Conservation (phyloP, 2,888 invertebrate species). For the Oscheius sp. region DNA sequence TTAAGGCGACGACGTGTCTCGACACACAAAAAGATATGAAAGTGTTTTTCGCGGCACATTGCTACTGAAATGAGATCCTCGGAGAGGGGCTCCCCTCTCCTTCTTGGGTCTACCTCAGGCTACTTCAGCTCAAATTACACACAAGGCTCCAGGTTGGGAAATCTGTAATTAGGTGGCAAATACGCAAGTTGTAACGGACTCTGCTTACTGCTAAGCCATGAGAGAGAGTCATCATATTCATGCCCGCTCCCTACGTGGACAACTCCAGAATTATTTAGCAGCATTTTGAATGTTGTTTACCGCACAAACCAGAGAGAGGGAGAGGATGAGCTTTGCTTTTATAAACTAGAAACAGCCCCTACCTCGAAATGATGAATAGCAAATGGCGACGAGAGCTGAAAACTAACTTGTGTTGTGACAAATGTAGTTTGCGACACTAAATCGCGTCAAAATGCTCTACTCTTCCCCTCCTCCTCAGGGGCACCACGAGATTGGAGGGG, state of each 20-base stretch:
- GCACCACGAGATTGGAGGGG: too few species aligned
- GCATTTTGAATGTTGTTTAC: conserved; percentile 15
- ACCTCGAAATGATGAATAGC: not conserved
- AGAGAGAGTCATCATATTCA: not conserved
- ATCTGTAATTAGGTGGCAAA: not conserved
- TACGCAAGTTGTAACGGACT: not conserved
- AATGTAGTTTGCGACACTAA: too few species aligned
- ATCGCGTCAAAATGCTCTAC: too few species aligned
- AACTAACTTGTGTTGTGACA: not conserved
- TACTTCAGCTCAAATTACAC: conserved; percentile 9
- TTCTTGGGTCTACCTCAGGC: conserved; percentile 12
- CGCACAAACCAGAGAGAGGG: not conserved
- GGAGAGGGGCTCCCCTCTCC: not conserved
- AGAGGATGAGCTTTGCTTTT: not conserved
- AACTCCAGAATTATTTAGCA: conserved; percentile 20
- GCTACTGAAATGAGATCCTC: conserved; percentile 29
- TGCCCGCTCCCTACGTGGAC: conserved; percentile 2
- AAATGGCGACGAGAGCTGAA: not conserved
- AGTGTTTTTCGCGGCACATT: conserved; percentile 20
- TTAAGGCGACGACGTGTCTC: not conserved
- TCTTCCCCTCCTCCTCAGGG: too few species aligned
- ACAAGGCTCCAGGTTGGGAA: not conserved
- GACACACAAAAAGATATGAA: conserved; percentile 19
- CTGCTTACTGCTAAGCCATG: not conserved
- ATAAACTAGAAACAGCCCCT: not conserved